phyloP scores from a whole-genome alignment of 2,888 invertebrate species.

The Hyles lineata region DNA sequence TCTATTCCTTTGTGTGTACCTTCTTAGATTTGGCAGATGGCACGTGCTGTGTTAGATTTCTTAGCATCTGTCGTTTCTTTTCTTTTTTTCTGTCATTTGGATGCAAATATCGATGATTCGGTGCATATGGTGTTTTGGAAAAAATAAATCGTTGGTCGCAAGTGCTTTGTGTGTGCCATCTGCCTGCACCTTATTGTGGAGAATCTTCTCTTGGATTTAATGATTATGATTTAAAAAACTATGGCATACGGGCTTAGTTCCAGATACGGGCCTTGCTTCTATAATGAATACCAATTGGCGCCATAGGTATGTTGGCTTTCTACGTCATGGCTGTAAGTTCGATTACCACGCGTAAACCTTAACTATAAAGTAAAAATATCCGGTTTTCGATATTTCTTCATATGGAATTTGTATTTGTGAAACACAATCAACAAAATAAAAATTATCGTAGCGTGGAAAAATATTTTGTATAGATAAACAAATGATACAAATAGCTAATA shows the following conservation, averaged over 20 bases:
- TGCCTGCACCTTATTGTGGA: constrained; percentile 68
- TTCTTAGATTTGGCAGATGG: constrained; percentile 83
- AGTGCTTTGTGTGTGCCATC: constrained; percentile 76
- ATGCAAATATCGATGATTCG: constrained; percentile 78
- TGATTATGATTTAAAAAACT: constrained; percentile 17
- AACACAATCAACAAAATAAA: too few relatives aligned
- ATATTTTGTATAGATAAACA: too few relatives aligned
- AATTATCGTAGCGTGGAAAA: too few relatives aligned
- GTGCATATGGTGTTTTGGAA: constrained; percentile 74
- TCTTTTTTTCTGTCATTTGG: constrained; percentile 76
- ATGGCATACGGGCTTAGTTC: neutral
- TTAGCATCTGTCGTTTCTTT: constrained; percentile 79
- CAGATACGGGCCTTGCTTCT: neutral
- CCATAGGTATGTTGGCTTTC: too few relatives aligned
- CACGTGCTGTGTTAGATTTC: constrained; percentile 78
- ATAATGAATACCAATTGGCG: neutral
- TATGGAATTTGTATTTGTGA: too few relatives aligned
- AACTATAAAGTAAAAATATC: too few relatives aligned
- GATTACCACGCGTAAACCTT: too few relatives aligned
- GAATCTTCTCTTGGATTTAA: constrained; percentile 25
- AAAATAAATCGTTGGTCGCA: constrained; percentile 76
- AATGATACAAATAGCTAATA: too few relatives aligned
- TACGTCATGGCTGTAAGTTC: too few relatives aligned
- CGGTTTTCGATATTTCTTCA: too few relatives aligned
- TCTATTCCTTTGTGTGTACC: constrained; percentile 68